Evolutionary conservation across 2,888 invertebrate species (phyloP), one percentile per base, ranked within the genome.

Genomic region (Macaria liturata): DNA sequence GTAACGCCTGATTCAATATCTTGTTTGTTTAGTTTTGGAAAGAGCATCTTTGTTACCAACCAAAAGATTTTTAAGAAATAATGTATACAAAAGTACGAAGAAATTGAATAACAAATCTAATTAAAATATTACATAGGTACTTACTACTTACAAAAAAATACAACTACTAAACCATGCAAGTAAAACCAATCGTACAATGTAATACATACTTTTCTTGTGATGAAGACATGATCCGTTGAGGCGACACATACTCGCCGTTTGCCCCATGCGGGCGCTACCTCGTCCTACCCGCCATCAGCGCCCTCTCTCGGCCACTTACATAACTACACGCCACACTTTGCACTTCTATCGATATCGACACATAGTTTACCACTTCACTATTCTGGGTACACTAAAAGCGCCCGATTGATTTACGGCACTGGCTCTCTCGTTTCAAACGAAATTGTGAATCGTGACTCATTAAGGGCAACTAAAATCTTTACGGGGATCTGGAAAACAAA

Each of bases 231-330:
- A 94, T 93, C 95, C 95, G 92, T 95, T 94, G 88, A 95, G 94
- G 93, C 95, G 95, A 92, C 95, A 95, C 95, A 95, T 95, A 88
- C 95, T 95, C 94, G 95, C 94, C 91, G 95, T 93, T 93, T 95
- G 95, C 94, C 95, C 95, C 95, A 95, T 95, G 90, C 93, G 93
- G 88, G 91, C 88, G 89, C 90, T 91, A 88, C 88, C 88, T 82
- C 75, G 77, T 70, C 70, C 87, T 74, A 74, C 74, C 74, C 86
- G 74, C 89, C 92, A 90, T 91, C 72, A 68, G 76, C 71, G 75
- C 78, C 76, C 76, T 74, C 75, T 76, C 74, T 74, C 70, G 65
- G 61, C 67, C 60, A 68, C 68, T 80, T 81, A 84, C 82, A 83
- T 80, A 66, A 64, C 80, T 65, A 70, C 42, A n/a, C 47, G 46